Base-by-base conservation (phyloP, 2,113 vertebrate species). In the Pagrus major region DNA sequence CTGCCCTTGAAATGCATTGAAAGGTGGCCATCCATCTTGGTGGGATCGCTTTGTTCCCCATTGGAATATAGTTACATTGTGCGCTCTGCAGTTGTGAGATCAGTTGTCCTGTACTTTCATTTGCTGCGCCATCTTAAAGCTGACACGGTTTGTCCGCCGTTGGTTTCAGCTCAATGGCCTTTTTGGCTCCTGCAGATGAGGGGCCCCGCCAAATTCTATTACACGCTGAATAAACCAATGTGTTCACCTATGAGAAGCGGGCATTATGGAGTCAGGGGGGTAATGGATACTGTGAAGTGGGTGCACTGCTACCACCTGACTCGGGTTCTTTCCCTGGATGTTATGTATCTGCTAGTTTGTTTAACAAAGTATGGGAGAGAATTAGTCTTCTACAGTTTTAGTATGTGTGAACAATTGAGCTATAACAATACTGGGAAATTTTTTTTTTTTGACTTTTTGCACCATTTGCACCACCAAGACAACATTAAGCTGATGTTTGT, bases 201-300 rank as follows among this genome's bases (percentile, higher is more conserved):
- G 49, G 46, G 46, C 46, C 78, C 78, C 74, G 76, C 84, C 90
- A 91, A 87, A 91, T 89, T 89, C 89, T 85, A 89, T 91, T 89
- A 89, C 86, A 87, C 66, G 86, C 84, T 69, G 86, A 78, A 88
- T 90, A 90, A 92, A 88, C 68, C 72, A 37, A 79, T 33, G 59
- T 86, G 85, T 80, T 88, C 92, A 83, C 89, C 88, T 89, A 69
- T 81, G 66, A 89, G 79, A 51, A 73, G 78, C 63, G 69, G 27
- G 80, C 59, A 84, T 90, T 82, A 86, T 76, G 25, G 78, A 84
- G 69, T 72, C 65, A 77, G 80, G 61, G 61, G 69, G 77, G 82
- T 86, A 85, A 86, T 85, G 77, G 84, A 88, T 83, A 86, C 70
- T 88, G 82, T 83, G 54, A 75, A 83, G 76, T 56, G 59, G n/a